Percentiles rank a stretch among this genome's conserved stretches.
phyloP scores from a whole-genome alignment of 2,797 vertebrate species.

The Taenioides sp. region DNA sequence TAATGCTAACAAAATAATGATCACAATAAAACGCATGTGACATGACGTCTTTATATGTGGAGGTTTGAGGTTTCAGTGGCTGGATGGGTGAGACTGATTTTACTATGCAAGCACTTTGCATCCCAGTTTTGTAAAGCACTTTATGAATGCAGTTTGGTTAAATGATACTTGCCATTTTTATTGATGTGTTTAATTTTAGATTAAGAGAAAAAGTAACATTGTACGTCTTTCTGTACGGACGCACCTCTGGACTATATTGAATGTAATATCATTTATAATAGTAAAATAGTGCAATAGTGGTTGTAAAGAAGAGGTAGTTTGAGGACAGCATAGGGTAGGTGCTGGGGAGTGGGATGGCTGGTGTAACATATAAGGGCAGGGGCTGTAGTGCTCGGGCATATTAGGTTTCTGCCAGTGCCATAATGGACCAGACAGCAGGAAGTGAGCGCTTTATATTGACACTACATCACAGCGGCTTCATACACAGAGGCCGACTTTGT shows the following conservation, averaged over 20 bases:
- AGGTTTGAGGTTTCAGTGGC: no score
- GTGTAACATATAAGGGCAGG: slow-evolving; percentile 43
- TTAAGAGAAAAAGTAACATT: neutral
- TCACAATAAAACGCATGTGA: no score
- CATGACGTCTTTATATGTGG: no score
- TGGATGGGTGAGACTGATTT: no score
- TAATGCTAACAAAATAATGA: no score
- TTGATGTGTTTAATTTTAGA: neutral
- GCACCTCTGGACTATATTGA: neutral
- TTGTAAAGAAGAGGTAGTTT: slow-evolving; percentile 24
- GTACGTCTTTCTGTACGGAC: no score
- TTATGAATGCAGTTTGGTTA: neutral
- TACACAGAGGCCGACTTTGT: slow-evolving; percentile 37
- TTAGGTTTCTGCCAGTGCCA: slow-evolving; percentile 71
- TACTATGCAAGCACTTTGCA: no score
- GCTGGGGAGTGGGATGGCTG: slow-evolving; percentile 23
- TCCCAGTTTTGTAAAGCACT: no score
- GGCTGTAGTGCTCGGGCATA: slow-evolving; percentile 64
- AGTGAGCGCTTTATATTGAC: slow-evolving; percentile 74
- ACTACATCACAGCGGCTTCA: slow-evolving; percentile 68
- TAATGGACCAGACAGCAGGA: slow-evolving; percentile 76
- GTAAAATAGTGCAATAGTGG: slow-evolving; percentile 19
- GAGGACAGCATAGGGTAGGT: slow-evolving; percentile 32
- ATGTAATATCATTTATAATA: neutral
- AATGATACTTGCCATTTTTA: neutral